Conservation (phyloP, 2,888 invertebrate species). For the Strigamia transsilvanica region DNA sequence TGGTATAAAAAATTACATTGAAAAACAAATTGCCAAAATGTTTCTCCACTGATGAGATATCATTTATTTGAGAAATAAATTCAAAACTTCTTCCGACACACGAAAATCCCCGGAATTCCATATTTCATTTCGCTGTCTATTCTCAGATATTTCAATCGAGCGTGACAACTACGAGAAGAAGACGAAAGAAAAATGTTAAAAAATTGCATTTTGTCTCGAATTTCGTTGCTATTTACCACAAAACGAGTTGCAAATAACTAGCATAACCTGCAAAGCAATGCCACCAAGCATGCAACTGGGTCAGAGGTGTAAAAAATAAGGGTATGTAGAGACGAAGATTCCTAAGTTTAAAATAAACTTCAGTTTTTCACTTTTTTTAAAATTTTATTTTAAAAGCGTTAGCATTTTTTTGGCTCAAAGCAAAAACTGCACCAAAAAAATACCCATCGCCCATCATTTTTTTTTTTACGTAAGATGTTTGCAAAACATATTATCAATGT, state of each 20-base stretch:
- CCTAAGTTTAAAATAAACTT: slow-evolving; percentile 15
- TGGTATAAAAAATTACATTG: not conserved
- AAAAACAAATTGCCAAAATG: not conserved
- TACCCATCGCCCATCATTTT: not conserved
- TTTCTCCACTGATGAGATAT: not conserved
- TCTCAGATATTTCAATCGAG: not conserved
- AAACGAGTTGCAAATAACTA: slow-evolving; percentile 64
- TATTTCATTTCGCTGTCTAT: not conserved
- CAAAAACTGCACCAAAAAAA: not conserved
- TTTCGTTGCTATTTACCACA: slow-evolving; percentile 57
- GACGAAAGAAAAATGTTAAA: not conserved
- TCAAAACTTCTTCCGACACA: not conserved
- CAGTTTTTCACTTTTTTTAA: not conserved
- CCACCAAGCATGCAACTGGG: slow-evolving; percentile 67
- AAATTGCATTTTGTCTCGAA: not conserved
- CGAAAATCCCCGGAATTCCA: not conserved
- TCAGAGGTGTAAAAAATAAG: slow-evolving; percentile 59
- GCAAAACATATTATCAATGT: slow-evolving; percentile 65
- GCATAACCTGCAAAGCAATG: slow-evolving; percentile 66
- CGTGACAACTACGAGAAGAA: not conserved
- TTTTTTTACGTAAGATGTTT: slow-evolving; percentile 60
- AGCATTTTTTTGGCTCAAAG: too few species aligned
- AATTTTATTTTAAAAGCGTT: not conserved
- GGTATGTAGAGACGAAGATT: slow-evolving; percentile 59
- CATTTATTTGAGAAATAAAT: not conserved